These are phyloP conservation scores for Daboia siamensis DNA, from an alignment of 2,113 vertebrate species.

Conservation along the genomic window DNA sequence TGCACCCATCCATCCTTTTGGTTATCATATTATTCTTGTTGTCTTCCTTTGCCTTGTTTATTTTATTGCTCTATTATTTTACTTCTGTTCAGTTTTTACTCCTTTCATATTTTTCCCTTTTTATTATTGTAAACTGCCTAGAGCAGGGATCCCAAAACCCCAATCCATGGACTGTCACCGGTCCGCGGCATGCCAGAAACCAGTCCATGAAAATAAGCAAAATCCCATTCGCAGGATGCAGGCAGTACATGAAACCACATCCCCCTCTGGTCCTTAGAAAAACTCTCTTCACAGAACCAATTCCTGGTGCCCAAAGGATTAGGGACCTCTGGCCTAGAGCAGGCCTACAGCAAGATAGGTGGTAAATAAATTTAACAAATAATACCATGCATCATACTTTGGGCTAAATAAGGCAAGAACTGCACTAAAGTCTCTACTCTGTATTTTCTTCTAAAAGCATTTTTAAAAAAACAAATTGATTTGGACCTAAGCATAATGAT, in stretches of 20 bases:
- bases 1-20: not conserved
- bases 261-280: too few species aligned
- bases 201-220: too few species aligned
- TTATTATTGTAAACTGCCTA: not conserved
- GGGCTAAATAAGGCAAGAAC: not conserved
- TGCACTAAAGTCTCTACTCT: not conserved
- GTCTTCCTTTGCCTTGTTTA: not conserved
- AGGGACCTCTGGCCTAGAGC: too few species aligned
- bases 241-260: too few species aligned
- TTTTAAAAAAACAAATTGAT: not conserved
- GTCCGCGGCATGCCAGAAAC: too few species aligned
- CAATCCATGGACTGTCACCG: too few species aligned
- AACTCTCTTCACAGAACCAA: too few species aligned
- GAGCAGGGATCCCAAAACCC: too few species aligned
- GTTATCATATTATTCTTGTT: not conserved
- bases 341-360: not conserved
- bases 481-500: not conserved
- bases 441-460: not conserved
- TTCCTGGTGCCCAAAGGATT: too few species aligned
- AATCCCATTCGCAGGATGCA: too few species aligned
- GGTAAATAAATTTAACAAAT: not conserved
- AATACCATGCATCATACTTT: not conserved
- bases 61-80: not conserved
- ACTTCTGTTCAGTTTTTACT: not conserved
- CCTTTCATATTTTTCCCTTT: not conserved